Base-by-base conservation (phyloP, 92 coral and sea anemone genomes). In the Hydrozoanthus gracilis region DNA sequence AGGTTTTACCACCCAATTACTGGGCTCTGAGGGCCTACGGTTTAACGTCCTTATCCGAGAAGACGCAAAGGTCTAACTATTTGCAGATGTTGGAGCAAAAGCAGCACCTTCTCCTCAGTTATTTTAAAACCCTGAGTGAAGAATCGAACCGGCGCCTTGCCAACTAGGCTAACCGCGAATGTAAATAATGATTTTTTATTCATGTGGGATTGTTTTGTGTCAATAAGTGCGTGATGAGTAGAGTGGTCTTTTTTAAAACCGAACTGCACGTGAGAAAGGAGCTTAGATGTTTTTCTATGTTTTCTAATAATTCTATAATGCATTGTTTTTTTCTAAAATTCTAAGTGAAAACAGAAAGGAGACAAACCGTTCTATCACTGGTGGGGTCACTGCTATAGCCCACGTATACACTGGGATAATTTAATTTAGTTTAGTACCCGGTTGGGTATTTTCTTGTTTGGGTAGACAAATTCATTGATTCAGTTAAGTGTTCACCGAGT, bases 401-500 rank as follows among this genome's bases (percentile, higher is more conserved):
- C 18, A 11, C 67, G 13, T 8, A 61, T 61, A 3, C 67, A 61
- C 16, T 12, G 13, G 67, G 16, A 61, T 61, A 61, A 8, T 61
- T 61, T 11, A 16, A 60, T 27, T 27, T 27, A 27, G 39, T 27
- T 27, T 27, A 2, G 39, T 27, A 27, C 39, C 39, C 39, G 39
- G 39, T 27, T 27, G 39, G 39, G 11, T 60, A 7, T 16, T 60
- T 60, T 9, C 66, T 7, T 4, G 66, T 60, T 60, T 60, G 66
- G 66, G n/a, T 60, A 60, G 66, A 60, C 66, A 60, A 60, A 60
- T 60, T 60, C 66, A 64, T 64, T 64, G 18, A 64, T 64, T 64
- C 18, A 64, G 70, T 35, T 64, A 64, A n/a, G 70, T 64, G 70
- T n/a, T 64, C 70, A 64, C 70, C 18, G 44, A 64, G 70, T 64